Percentiles rank a stretch among this genome's conserved stretches.
Conservation (phyloP, 2,888 invertebrate genomes). For the Amaurobius ferox region DNA sequence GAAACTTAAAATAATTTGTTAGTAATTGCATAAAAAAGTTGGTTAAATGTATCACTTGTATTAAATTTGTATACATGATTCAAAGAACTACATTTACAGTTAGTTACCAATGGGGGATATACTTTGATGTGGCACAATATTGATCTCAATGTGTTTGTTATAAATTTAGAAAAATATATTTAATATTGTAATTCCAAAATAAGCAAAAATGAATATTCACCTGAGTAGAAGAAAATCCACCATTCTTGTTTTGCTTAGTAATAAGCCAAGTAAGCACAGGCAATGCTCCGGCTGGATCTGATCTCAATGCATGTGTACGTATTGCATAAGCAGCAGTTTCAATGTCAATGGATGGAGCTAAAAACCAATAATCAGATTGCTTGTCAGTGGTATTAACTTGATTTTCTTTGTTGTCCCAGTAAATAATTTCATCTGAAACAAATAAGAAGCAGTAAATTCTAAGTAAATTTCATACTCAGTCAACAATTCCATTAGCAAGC, state of each 20-base stretch:
- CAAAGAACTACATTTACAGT: too few relatives aligned
- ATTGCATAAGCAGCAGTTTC: constrained; percentile 94
- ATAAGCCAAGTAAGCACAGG: constrained; percentile 86
- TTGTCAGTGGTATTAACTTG: constrained; percentile 73
- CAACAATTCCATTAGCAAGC: too few relatives aligned
- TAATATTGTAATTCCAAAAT: not conserved
- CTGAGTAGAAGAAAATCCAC: constrained; percentile 86
- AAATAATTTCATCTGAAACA: constrained; percentile 82
- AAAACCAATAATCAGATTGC: constrained; percentile 75
- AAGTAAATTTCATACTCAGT: too few relatives aligned
- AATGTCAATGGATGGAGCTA: constrained; percentile 86
- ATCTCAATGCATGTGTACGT: constrained; percentile 82
- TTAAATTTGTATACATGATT: too few relatives aligned
- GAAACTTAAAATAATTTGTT: too few relatives aligned
- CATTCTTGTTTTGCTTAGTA: constrained; percentile 83
- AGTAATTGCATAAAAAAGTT: too few relatives aligned
- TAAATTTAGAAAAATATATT: not conserved
- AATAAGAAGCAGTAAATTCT: too few relatives aligned
- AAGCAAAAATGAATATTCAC: too few relatives aligned
- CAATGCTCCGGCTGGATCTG: constrained; percentile 79
- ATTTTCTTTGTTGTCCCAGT: constrained; percentile 85
- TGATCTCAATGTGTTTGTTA: too few relatives aligned
- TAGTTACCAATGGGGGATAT: too few relatives aligned
- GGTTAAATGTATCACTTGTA: too few relatives aligned
- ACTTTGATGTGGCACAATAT: too few relatives aligned